Evolutionary conservation across 2,113 vertebrate species (phyloP).

Genomic region (Rhea pennata): DNA sequence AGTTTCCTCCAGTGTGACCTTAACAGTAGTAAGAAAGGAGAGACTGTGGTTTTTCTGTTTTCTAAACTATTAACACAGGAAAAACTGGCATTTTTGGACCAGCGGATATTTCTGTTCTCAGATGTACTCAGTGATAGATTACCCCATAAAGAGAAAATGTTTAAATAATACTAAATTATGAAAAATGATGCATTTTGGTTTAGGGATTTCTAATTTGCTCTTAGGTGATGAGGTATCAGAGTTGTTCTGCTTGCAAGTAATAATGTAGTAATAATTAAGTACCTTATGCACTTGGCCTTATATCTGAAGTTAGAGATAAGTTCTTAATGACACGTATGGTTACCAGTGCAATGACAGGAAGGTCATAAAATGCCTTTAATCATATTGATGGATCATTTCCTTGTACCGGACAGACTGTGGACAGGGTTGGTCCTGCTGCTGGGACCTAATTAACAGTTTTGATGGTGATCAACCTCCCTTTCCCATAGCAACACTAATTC

Average conservation of each 20-base stretch:
- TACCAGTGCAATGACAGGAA: neutral
- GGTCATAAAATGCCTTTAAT: neutral
- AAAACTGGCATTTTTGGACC: neutral
- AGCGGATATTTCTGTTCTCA: neutral
- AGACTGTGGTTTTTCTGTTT: neutral
- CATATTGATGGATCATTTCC: neutral
- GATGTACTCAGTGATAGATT: neutral
- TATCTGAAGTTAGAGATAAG: neutral
- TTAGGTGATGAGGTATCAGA: rapidly evolving
- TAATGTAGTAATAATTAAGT: neutral
- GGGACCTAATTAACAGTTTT: neutral
- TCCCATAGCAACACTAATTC: neutral
- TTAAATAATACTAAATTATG: neutral
- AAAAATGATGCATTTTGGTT: neutral
- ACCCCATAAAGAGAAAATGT: neutral
- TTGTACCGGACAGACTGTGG: neutral
- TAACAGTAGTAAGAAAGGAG: neutral
- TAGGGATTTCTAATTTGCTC: neutral
- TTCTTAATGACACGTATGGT: neutral
- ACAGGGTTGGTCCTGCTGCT: neutral
- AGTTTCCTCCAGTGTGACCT: neutral
- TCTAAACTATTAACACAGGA: neutral
- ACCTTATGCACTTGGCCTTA: rapidly evolving
- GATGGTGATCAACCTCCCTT: neutral
- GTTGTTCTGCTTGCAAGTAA: neutral